Evolutionary conservation across 2,113 vertebrate genomes (phyloP).

Genomic region (Crotalus horridus): DNA sequence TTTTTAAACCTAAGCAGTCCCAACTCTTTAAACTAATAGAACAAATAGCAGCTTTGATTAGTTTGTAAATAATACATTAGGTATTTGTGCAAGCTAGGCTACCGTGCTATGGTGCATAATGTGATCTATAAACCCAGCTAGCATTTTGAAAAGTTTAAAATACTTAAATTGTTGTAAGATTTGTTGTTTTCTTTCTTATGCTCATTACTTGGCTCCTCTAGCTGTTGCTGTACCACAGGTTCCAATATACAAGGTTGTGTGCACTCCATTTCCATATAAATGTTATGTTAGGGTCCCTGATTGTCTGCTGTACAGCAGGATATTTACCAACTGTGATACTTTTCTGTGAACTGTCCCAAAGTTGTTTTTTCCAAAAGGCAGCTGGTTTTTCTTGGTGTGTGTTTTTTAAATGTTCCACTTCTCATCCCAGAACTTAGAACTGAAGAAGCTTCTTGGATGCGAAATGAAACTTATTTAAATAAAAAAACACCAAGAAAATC

Average conservation of each 20-base stretch:
- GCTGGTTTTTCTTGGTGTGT: background rate
- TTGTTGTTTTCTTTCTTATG: background rate
- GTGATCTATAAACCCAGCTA: background rate
- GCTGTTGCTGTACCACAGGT: background rate
- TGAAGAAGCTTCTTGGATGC: background rate
- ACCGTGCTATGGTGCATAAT: background rate
- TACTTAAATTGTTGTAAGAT: background rate
- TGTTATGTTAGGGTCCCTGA: background rate
- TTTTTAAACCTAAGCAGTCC: background rate
- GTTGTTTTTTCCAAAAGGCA: background rate
- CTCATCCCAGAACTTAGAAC: background rate
- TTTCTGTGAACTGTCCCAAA: background rate
- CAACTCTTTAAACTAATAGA: background rate
- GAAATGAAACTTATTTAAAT: background rate
- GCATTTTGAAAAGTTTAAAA: background rate
- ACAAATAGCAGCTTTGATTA: background rate
- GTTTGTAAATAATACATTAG: background rate
- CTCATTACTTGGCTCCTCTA: background rate
- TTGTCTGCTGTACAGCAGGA: background rate
- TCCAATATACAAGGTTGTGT: background rate
- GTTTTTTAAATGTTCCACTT: background rate
- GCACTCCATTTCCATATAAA: background rate
- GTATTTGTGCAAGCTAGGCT: background rate
- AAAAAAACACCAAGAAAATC: background rate
- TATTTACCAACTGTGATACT: background rate